Percentiles rank a stretch among this genome's conserved stretches.
These are phyloP conservation scores for Characodon lateralis DNA, from an alignment of 2,797 vertebrate species.

Conservation along the genomic window DNA sequence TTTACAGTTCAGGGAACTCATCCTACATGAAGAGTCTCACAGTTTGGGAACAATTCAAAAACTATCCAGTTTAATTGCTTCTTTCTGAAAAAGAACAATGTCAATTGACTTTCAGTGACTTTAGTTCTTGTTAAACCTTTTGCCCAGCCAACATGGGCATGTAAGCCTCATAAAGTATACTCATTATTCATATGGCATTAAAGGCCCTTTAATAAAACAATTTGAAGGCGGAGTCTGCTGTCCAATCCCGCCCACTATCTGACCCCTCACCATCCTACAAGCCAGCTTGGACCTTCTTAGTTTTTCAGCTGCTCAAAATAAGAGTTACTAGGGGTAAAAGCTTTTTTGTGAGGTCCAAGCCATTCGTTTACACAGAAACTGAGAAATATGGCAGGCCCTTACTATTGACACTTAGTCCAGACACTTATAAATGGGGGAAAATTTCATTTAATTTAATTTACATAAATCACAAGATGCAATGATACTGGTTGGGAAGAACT, in stretches of 20 bases:
- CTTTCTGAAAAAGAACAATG: not conserved
- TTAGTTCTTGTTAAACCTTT: not conserved
- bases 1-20: constrained; percentile 21
- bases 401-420: too few species aligned
- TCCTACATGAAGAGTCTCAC: not conserved
- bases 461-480: too few species aligned
- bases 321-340: not conserved
- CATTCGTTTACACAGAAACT: too few species aligned
- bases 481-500: too few species aligned
- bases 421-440: too few species aligned
- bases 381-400: too few species aligned
- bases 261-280: too few species aligned
- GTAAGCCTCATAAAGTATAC: not conserved
- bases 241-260: too few species aligned
- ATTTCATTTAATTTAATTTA: too few species aligned
- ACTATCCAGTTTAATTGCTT: not conserved
- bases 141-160: not conserved
- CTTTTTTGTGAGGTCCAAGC: not conserved
- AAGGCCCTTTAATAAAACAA: too few species aligned
- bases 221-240: too few species aligned
- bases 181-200: too few species aligned
- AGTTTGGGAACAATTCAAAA: not conserved
- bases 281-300: not conserved
- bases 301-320: not conserved
- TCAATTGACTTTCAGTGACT: not conserved